A percentile compares a stretch with the other conserved stretches of the same genome.
Evolutionary conservation across 2,797 vertebrate genomes (phyloP).

Genomic region (Halcyon chelicuti): DNA sequence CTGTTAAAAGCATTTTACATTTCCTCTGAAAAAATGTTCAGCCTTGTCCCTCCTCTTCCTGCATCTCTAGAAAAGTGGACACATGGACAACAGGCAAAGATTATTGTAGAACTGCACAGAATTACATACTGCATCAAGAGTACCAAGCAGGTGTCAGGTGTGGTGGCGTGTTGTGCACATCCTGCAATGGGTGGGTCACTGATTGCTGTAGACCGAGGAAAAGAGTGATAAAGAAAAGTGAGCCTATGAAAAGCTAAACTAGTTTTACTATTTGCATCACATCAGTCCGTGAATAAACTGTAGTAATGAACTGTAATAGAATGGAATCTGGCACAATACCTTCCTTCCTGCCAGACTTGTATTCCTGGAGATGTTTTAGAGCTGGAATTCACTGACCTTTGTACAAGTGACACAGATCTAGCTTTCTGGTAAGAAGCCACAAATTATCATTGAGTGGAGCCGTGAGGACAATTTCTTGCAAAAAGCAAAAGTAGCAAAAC

Average conservation of each 20-base stretch:
- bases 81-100: fast-evolving
- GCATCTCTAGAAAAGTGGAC: not conserved
- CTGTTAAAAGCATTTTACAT: not conserved
- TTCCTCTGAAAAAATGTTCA: not conserved
- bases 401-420: constrained; percentile 41
- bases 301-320: not conserved
- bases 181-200: not conserved
- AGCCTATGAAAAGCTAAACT: not conserved
- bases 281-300: not conserved
- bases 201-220: not conserved
- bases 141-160: not conserved
- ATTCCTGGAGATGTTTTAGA: constrained; percentile 41
- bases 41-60: not conserved
- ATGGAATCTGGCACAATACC: not conserved
- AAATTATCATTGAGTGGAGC: constrained; percentile 43
- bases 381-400: constrained; percentile 49
- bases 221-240: not conserved
- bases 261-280: not conserved
- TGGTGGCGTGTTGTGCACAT: fast-evolving
- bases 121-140: not conserved
- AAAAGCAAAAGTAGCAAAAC: constrained; percentile 52
- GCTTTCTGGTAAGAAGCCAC: constrained; percentile 57
- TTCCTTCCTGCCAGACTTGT: not conserved
- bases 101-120: not conserved
- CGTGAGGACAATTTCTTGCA: constrained; percentile 34